phyloP scores from a whole-genome alignment of 2,797 vertebrate species.

The Lagorchestes hirsutus region DNA sequence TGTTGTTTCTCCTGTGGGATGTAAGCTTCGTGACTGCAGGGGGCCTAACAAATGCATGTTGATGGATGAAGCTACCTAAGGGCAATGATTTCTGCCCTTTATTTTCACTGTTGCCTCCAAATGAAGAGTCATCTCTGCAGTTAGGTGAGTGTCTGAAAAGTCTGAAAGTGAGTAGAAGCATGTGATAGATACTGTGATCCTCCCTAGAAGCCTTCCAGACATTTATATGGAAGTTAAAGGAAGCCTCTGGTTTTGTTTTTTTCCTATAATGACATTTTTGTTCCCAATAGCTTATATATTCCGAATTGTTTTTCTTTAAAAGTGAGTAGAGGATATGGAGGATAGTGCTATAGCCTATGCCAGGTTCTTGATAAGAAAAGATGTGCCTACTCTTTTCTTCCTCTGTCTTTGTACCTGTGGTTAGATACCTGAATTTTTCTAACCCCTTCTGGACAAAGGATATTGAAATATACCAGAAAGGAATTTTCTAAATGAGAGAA shows the following conservation, averaged over 20 bases:
- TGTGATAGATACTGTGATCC: neutral
- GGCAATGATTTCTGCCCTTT: neutral
- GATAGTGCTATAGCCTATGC: neutral
- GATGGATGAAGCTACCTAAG: neutral
- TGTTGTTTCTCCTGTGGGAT: neutral
- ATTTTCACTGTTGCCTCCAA: neutral
- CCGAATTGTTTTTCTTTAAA: conserved; percentile 53
- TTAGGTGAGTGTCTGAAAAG: conserved; percentile 35
- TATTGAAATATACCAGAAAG: conserved; percentile 7
- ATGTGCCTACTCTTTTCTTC: neutral
- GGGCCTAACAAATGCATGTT: neutral
- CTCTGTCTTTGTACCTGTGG: neutral
- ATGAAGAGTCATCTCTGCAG: conserved; percentile 9
- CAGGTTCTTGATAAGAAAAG: too few relatives aligned
- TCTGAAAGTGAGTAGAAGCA: neutral
- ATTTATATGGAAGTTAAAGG: conserved; percentile 14
- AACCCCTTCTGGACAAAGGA: conserved; percentile 13
- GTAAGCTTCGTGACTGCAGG: neutral
- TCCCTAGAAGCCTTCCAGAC: neutral
- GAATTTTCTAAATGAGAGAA: conserved; percentile 15
- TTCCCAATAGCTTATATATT: neutral
- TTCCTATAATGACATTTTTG: conserved; percentile 34
- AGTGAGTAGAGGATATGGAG: conserved; percentile 1
- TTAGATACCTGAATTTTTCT: conserved; percentile 19
- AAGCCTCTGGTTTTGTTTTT: conserved; percentile 19